Evolutionary conservation across 2,888 invertebrate species (phyloP).

Genomic region (Pseudococcus jackbeardsleyi): DNA sequence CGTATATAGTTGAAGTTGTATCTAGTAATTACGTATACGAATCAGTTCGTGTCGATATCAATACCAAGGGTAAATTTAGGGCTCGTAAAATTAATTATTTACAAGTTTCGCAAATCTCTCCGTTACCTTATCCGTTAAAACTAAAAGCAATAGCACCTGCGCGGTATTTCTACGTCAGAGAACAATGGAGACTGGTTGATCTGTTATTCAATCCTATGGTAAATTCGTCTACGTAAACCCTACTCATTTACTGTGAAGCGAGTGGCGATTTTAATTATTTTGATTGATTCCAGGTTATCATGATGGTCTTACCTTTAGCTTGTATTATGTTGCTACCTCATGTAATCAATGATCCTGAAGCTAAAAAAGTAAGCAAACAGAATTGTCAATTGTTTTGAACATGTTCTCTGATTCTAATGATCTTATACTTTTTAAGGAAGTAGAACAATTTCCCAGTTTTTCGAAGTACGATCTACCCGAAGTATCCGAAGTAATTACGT

Average conservation of each 20-base stretch:
- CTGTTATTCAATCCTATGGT: slow-evolving; percentile 97
- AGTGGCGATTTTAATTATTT: slow-evolving; percentile 48
- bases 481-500: slow-evolving; percentile 94
- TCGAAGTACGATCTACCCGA: slow-evolving; percentile 91
- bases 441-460: slow-evolving; percentile 89
- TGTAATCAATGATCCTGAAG: slow-evolving; percentile 98
- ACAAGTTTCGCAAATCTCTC: slow-evolving; percentile 90
- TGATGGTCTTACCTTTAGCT: slow-evolving; percentile 94
- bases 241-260: neutral
- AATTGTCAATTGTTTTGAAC: neutral
- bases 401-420: slow-evolving; percentile 46
- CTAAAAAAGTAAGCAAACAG: slow-evolving; percentile 80
- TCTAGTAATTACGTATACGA: slow-evolving; percentile 94
- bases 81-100: slow-evolving; percentile 95
- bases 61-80: slow-evolving; percentile 95
- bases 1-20: slow-evolving; percentile 92
- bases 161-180: slow-evolving; percentile 91
- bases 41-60: slow-evolving; percentile 95
- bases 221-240: slow-evolving; percentile 63
- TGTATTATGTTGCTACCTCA: slow-evolving; percentile 94
- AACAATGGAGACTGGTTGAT: slow-evolving; percentile 97
- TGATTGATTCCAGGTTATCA: slow-evolving; percentile 77
- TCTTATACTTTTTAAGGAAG: slow-evolving; percentile 73
- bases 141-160: slow-evolving; percentile 86
- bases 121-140: slow-evolving; percentile 92